phyloP scores from a whole-genome alignment of 2,888 invertebrate species.

The Operophtera brumata region DNA sequence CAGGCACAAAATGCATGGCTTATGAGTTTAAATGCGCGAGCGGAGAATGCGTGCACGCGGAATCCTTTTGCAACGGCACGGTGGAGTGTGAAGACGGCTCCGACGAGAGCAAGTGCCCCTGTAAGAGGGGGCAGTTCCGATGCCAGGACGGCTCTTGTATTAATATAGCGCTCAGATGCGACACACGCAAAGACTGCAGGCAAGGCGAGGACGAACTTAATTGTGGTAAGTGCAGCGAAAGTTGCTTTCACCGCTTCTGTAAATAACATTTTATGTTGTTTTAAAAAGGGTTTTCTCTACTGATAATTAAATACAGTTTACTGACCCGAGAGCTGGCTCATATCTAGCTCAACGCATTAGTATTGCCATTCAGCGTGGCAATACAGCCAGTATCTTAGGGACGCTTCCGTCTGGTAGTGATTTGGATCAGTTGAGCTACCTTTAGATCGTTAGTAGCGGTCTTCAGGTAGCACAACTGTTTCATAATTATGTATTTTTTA shows the following conservation, averaged over 20 bases:
- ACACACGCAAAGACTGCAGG: conserved; percentile 80
- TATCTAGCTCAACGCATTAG: no score
- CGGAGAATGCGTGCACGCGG: conserved; percentile 81
- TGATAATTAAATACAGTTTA: no score
- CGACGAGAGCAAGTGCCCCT: conserved; percentile 66
- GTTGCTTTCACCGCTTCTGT: conserved; percentile 25
- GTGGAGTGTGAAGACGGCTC: conserved; percentile 77
- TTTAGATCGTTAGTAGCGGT: no score
- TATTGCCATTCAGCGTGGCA: no score
- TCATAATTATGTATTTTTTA: no score
- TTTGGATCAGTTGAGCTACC: no score
- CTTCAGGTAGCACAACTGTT: no score
- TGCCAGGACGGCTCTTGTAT: conserved; percentile 85
- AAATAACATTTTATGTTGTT: no score
- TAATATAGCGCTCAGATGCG: conserved; percentile 82
- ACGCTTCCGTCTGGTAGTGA: no score
- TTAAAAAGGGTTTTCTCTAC: no score
- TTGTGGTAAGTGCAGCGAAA: conserved; percentile 62
- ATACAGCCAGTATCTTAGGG: no score
- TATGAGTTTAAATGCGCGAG: conserved; percentile 83
- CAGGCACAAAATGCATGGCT: conserved; percentile 78
- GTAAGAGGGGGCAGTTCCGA: conserved; percentile 74
- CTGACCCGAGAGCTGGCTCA: no score
- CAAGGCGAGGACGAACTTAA: conserved; percentile 82
- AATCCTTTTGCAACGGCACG: conserved; percentile 76